Conservation (phyloP, 1,140 invertebrate species). For the Sitophilus oryzae region DNA sequence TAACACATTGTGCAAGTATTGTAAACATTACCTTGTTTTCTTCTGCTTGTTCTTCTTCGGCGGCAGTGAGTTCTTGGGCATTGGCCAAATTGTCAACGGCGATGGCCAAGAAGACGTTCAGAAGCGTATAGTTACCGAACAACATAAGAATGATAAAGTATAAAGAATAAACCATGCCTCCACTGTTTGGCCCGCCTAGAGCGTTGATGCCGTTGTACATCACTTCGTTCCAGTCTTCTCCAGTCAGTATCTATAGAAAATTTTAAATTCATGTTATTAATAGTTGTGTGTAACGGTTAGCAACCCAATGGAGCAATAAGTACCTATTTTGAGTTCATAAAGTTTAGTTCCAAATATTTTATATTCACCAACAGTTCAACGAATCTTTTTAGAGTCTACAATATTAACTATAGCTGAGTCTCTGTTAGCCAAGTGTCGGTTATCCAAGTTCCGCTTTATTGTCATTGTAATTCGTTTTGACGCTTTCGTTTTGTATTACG, state of each 20-base stretch:
- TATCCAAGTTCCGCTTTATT: too few species aligned
- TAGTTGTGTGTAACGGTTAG: conserved; percentile 50
- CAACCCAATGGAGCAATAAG: too few species aligned
- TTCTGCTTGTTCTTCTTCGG: conserved; percentile 96
- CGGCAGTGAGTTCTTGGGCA: conserved; percentile 98
- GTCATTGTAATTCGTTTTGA: too few species aligned
- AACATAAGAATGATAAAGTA: conserved; percentile 99
- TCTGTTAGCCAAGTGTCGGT: too few species aligned
- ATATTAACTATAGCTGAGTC: too few species aligned
- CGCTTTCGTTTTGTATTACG: too few species aligned
- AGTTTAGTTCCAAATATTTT: too few species aligned
- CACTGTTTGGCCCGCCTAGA: conserved; percentile 81
- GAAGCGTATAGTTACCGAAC: conserved; percentile 99
- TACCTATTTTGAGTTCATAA: too few species aligned
- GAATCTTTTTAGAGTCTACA: too few species aligned
- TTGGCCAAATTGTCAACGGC: conserved; percentile 99
- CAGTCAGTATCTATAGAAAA: conserved; percentile 88
- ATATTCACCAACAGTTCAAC: too few species aligned
- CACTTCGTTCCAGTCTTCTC: conserved; percentile 99
- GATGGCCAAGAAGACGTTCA: conserved; percentile 99
- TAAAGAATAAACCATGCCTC: conserved; percentile 89
- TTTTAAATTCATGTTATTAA: not conserved
- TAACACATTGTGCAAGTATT: not conserved
- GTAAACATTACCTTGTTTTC: conserved; percentile 56
- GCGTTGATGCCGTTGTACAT: conserved; percentile 99